Evolutionary conservation across 2,113 vertebrate species (phyloP), one percentile per base, ranked within the genome.

Genomic region (Electrona antarctica): DNA sequence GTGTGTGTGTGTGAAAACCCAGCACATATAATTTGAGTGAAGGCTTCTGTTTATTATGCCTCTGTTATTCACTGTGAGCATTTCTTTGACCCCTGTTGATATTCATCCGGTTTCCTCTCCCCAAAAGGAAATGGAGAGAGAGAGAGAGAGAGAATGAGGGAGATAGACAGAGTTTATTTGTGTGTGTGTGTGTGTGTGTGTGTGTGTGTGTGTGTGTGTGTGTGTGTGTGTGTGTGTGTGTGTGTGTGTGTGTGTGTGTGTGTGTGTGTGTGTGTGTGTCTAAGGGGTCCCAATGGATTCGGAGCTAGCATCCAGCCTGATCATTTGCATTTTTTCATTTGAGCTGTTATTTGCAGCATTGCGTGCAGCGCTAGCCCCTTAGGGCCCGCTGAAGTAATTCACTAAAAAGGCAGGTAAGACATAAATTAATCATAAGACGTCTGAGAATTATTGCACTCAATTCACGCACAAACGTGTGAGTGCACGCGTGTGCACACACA

Each of bases 291-390:
- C 88, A 67, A 75, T 78, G 89, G 90, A 91, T 71, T 81, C 60
- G 52, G 76, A 71, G 76, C 80, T 82, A 85, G 77, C 33, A 91
- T 88, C 73, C 60, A 60, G 85, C 69, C 70, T 77, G 85, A 88
- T 87, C 88, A 89, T 92, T 91, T 91, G 87, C 90, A 91, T 92
- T 90, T 92, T 91, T 90, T 92, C 85, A 88, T 91, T 87, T 88
- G 85, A 85, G 89, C 80, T 90, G 85, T 92, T 88, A 90, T 90
- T 92, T 92, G 87, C 89, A 89, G 89, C 87, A 80, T 83, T 89
- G 85, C 85, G 64, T 81, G 84, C 83, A 77, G 81, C 85, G 56
- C 73, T 50, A 81, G 56, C 76, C 90, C 90, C 83, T 46, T 1
- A 80, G 86, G 90, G 81, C 82, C 76, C 0, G 54, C 63, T 14